Base-by-base conservation (phyloP, 2,888 invertebrate species). In the Hyposoter didymator region DNA sequence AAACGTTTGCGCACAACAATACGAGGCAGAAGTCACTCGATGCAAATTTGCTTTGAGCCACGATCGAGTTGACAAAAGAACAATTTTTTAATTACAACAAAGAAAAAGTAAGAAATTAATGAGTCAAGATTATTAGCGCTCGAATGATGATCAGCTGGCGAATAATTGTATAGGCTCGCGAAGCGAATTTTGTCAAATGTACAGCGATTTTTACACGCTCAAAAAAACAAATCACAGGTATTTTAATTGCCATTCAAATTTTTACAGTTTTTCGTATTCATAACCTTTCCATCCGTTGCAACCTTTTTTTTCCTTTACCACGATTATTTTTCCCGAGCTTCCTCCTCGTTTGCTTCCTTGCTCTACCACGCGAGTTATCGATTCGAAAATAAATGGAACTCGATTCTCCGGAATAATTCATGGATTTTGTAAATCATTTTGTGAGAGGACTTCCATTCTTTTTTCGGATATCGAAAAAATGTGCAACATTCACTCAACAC, bases 171-270 rank as follows among this genome's bases (percentile, higher is more conserved):
- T n/a, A 83, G 78, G 66, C 76, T 82, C 66, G 78, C 78, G 66
- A 78, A 83, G 78, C 82, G 49, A 75, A 49, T 62, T 64, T 22
- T 32, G 55, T 66, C 64, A 64, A 83, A 72, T 28, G 73, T 78
- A 66, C 22, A 45, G 73, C 76, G 69, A 72, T 72, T 62, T 66
- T 1, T 73, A 73, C 64, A 64, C 62, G 52, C 43, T 55, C 4
- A 17, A 52, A 47, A 62, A 64, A 76, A 62, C 8, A 19, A n/a
- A 45, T 32, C 0, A n/a, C n/a, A 35, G 10, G 28, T 28, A n/a
- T 10, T 10, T 45, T 22, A 28, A 45, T 1, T 59, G 59, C 10
- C 19, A 55, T 22, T 22, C 17, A 22, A 22, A 55, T 55, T 55
- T 55, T 12, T 1, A 55, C 55, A 22, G 4, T 12, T 55, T 39